Base-by-base conservation (phyloP, 2,888 invertebrate species). In the Thymelicus sylvestris region DNA sequence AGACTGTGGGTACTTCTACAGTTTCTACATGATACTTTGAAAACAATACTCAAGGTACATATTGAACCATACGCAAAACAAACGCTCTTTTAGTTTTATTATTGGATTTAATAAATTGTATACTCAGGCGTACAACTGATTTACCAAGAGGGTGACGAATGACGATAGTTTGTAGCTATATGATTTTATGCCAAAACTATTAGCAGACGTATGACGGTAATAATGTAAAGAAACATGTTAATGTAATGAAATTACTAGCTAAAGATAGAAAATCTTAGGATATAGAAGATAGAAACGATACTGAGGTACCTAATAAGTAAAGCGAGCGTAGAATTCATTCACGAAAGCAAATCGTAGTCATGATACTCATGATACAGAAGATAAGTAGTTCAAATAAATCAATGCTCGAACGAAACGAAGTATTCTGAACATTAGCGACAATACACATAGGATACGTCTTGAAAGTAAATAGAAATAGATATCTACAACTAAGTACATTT, bases 401-500 rank as follows among this genome's bases (percentile, higher is more conserved):
- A 50, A 50, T 50, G 13, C 24, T 24, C 52, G 10, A 24, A 55
- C 10, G 24, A 24, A 19, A 24, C 24, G 7, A 50, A n/a, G 5
- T 24, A 19, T 24, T 19, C 7, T 55, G 52, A 6, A 13, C 55
- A 15, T 57, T 38, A 38, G 8, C 31, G 57, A 52, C 15, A 52
- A 19, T 52, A 57, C 1, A 38, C 15, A 41, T 60, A 60, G 41
- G 38, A 57, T 57, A 38, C 38, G 57, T 57, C 57, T 57, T 57
- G 55, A 55, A 55, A 55, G 55, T 55, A 38, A 31, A 57, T 57
- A 57, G 57, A 57, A 57, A 57, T 7, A 57, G 57, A 57, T 57
- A 31, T 31, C 2, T 31, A 57, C 57, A 57, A 6, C 57, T 31
- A 57, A 24, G 55, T 57, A 44, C 8, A 12, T 84, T 83, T 86